Conservation (phyloP, 2,888 invertebrate species). For the Spisula subtruncata region DNA sequence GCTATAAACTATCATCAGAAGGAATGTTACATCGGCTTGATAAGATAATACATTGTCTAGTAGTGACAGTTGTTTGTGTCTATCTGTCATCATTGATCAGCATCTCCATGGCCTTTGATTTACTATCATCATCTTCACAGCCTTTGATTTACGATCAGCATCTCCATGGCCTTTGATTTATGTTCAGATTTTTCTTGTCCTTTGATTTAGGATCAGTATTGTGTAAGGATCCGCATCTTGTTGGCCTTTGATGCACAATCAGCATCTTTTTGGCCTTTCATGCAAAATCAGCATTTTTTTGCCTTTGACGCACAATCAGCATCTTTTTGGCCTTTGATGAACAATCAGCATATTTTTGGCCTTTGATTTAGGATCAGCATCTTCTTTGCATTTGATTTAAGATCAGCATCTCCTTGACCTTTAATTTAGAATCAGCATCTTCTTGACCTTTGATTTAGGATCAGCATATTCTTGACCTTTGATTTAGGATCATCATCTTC, state of each 20-base stretch:
- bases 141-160: too few species aligned
- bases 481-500: neutral
- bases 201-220: too few species aligned
- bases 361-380: neutral
- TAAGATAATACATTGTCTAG: slow-evolving; percentile 2
- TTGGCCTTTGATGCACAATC: too few species aligned
- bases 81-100: neutral
- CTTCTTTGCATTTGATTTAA: too few species aligned
- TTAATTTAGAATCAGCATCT: neutral
- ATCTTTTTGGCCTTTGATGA: neutral
- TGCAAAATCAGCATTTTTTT: too few species aligned
- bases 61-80: neutral
- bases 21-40: neutral
- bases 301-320: too few species aligned
- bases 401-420: neutral
- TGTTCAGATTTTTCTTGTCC: too few species aligned
- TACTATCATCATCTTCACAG: neutral
- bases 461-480: neutral
- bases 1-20: neutral
- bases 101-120: neutral
- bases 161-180: too few species aligned
- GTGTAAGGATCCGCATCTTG: too few species aligned
- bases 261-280: too few species aligned
- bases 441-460: too few species aligned
- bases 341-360: neutral